phyloP scores from a whole-genome alignment of 2,113 vertebrate genomes.

The Esox niger region DNA sequence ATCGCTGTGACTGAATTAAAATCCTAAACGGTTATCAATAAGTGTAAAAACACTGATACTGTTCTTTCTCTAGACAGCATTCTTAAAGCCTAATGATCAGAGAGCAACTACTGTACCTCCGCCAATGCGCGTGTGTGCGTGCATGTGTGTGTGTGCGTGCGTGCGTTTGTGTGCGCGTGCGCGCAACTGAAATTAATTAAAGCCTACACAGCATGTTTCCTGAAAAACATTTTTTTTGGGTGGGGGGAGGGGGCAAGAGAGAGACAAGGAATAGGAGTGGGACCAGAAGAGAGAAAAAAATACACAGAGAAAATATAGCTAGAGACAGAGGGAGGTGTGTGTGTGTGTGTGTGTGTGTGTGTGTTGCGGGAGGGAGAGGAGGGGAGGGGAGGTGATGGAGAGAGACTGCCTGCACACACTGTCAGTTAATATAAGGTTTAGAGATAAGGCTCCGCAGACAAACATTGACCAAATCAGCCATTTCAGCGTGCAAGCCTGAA shows the following conservation, averaged over 20 bases:
- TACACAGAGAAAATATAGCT: slow-evolving; percentile 38
- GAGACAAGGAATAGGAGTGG: neutral
- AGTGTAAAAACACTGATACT: too few relatives aligned
- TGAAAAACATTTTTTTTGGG: too few relatives aligned
- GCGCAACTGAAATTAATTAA: too few relatives aligned
- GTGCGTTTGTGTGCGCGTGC: too few relatives aligned
- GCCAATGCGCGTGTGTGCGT: too few relatives aligned
- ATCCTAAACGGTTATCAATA: too few relatives aligned
- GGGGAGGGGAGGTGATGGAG: slow-evolving; percentile 63
- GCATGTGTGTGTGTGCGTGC: too few relatives aligned
- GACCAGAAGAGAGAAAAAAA: slow-evolving; percentile 9
- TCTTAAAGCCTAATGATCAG: too few relatives aligned
- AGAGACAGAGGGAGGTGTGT: slow-evolving; percentile 43
- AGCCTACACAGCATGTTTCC: too few relatives aligned
- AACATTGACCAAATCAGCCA: slow-evolving; percentile 80
- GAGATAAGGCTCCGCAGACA: slow-evolving; percentile 78
- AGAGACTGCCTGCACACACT: slow-evolving; percentile 73
- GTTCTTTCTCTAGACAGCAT: too few relatives aligned
- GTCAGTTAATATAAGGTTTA: slow-evolving; percentile 80
- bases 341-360: neutral
- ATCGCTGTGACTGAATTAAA: too few relatives aligned
- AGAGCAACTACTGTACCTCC: too few relatives aligned
- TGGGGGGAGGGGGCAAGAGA: neutral
- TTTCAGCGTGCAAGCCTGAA: slow-evolving; percentile 69
- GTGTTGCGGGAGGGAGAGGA: slow-evolving; percentile 11